Evolutionary conservation across 2,797 vertebrate species (phyloP).

Genomic region (Amazona finschi): DNA sequence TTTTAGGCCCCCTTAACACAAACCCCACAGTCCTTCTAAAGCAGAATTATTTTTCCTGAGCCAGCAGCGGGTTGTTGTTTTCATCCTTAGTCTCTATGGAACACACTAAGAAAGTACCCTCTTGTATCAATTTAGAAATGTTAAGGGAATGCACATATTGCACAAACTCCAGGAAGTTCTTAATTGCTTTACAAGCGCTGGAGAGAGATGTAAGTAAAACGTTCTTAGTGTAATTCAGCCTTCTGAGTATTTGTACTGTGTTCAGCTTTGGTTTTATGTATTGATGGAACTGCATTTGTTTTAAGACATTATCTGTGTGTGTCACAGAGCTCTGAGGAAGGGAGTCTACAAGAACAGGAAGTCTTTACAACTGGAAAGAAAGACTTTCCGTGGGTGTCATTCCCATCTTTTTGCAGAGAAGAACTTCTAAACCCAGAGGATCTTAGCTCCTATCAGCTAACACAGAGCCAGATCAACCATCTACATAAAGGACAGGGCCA

Average conservation of each 20-base stretch:
- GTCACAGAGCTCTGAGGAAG: background rate
- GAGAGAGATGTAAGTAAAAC: background rate
- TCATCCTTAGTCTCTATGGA: background rate
- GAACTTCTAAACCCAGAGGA: background rate
- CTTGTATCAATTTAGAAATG: background rate
- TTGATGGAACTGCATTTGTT: background rate
- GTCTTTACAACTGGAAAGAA: conserved; percentile 51
- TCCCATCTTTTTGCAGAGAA: conserved; percentile 53
- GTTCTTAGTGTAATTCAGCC: background rate
- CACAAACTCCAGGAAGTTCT: background rate
- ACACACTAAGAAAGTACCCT: background rate
- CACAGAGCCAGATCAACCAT: background rate
- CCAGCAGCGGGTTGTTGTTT: background rate
- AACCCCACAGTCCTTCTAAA: background rate
- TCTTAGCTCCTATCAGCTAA: background rate
- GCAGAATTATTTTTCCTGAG: background rate
- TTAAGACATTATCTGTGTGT: background rate
- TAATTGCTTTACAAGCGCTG: background rate
- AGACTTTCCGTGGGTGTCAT: conserved; percentile 69
- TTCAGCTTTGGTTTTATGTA: background rate
- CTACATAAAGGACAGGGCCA: background rate
- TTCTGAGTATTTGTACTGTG: background rate
- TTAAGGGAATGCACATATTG: background rate
- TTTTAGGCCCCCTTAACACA: background rate
- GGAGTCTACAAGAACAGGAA: background rate